Conservation (phyloP, 2,888 invertebrate genomes). For the Campopleginae sp. region DNA sequence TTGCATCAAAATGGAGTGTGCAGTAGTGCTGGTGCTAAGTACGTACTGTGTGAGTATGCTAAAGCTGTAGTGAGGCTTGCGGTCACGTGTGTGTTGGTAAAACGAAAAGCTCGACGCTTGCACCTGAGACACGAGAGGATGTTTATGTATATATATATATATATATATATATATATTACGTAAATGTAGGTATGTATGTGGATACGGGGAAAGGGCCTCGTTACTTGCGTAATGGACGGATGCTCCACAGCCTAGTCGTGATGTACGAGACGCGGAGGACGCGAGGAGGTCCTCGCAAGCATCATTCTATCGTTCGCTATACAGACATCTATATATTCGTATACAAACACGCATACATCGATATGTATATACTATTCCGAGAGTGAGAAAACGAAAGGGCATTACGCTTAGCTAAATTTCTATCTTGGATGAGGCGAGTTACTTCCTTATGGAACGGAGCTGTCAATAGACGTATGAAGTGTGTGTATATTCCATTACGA, state of each 20-base stretch:
- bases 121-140: constrained; percentile 64
- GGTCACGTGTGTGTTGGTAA: constrained; percentile 50
- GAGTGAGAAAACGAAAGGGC: constrained; percentile 17
- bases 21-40: constrained; percentile 34
- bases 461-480: constrained; percentile 25
- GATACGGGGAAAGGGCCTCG: constrained; percentile 45
- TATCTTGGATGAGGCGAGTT: neutral
- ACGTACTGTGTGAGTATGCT: constrained; percentile 44
- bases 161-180: neutral
- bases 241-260: constrained; percentile 66
- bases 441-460: constrained; percentile 2
- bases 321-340: constrained; percentile 1
- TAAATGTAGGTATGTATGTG: constrained; percentile 3
- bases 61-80: constrained; percentile 46
- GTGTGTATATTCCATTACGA: constrained; percentile 45
- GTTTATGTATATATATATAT: constrained; percentile 6
- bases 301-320: constrained; percentile 37
- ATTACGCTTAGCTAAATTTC: neutral
- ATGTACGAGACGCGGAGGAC: constrained; percentile 70
- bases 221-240: constrained; percentile 69
- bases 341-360: constrained; percentile 13
- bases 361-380: constrained; percentile 27
- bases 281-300: constrained; percentile 63
- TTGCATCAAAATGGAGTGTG: constrained; percentile 41
- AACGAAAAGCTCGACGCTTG: constrained; percentile 56